Conservation (phyloP, 1,140 invertebrate species). For the Drosophila parabipectinata region DNA sequence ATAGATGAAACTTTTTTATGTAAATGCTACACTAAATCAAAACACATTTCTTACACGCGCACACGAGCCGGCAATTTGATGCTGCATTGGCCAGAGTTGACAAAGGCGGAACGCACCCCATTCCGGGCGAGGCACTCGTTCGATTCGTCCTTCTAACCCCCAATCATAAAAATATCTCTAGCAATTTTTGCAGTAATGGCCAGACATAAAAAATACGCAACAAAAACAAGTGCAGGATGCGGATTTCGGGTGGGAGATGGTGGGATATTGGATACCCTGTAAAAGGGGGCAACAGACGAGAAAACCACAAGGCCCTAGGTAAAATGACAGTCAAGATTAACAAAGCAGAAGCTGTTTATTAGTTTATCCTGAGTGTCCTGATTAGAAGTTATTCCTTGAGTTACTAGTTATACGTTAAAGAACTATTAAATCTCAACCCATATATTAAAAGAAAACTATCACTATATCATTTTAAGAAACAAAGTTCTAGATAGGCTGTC, state of each 20-base stretch:
- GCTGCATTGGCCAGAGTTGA: slow-evolving; percentile 70
- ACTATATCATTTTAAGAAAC: no score
- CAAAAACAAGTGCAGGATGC: slow-evolving; percentile 50
- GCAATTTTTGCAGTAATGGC: slow-evolving; percentile 76
- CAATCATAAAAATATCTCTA: slow-evolving; percentile 66
- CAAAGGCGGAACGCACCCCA: slow-evolving; percentile 51
- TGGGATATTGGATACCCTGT: slow-evolving; percentile 11
- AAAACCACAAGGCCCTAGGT: no score
- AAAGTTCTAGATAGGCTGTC: no score
- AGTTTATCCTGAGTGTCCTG: no score
- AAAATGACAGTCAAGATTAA: no score
- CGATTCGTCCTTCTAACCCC: slow-evolving; percentile 18
- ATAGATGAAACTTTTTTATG: slow-evolving; percentile 74
- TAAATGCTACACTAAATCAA: slow-evolving; percentile 80
- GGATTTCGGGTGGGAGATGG: background rate
- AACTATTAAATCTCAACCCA: no score
- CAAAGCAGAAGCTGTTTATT: no score
- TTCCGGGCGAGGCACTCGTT: background rate
- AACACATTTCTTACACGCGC: slow-evolving; percentile 47
- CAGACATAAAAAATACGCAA: slow-evolving; percentile 73
- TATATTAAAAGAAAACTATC: no score
- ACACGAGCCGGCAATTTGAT: slow-evolving; percentile 75
- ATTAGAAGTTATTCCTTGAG: no score
- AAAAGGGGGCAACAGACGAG: no score
- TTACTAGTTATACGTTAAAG: no score